Evolutionary conservation across 2,797 vertebrate genomes (phyloP), one percentile per base, ranked within the genome.

Genomic region (Setipinna tenuifilis): DNA sequence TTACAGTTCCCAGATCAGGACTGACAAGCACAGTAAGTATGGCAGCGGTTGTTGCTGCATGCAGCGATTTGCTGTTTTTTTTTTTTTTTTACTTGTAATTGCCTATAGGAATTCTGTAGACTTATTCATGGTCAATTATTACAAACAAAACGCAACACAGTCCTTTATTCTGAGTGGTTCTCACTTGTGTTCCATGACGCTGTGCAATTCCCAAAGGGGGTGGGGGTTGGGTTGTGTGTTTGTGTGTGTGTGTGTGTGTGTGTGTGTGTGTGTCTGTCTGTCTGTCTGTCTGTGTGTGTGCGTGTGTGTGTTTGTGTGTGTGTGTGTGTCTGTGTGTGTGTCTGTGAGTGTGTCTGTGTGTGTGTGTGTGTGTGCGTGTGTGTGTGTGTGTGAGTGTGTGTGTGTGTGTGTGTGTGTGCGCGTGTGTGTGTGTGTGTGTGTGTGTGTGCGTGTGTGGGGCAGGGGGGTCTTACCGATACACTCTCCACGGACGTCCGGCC

Each of bases 401-500:
- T 10, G 57, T 54, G 31, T 54, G 46, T 10, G 46, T 48, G 46
- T 48, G 46, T 48, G 31, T 81, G 31, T 68, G 71, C 80, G 44
- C 65, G 31, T 87, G 61, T 81, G 25, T 78, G 23, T 48, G 31
- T 57, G 10, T 2, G 35, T 75, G 62, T 80, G 54, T 11, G 44
- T 75, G 68, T 61, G 54, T 19, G 25, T 41, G 23, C 21, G 46
- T 50, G 50, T 28, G 78, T 2, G 23, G 0, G 10, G n/a, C 11
- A 11, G 61, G 0, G 16, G 0, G 0, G 23, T 25, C 83, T 96
- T 94, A 99, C 98, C 98, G 0, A 98, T 98, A 88, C 98, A 99
- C 89, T 99, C 97, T 0, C 97, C 96, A 0, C 97, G 96, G 1
- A 96, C 95, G 2, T 99, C 98, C 92, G 98, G 98, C 88, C 95